Base-by-base conservation (phyloP, 2,797 vertebrate genomes). In the Lacerta viridis region DNA sequence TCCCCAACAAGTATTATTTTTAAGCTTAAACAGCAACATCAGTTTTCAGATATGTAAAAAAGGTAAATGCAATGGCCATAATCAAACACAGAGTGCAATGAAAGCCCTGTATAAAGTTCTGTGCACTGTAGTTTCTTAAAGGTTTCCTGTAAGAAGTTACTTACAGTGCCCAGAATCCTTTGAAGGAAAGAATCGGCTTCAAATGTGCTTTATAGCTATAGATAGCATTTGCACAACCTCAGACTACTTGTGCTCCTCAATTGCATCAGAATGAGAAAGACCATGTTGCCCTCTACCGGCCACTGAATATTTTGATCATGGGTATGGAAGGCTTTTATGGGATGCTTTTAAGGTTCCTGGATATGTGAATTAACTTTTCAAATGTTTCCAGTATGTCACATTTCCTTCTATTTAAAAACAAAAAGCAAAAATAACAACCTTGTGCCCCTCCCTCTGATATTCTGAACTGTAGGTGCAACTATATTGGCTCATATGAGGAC, bases 231-330 rank as follows among this genome's bases (percentile, higher is more conserved):
- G 50, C 50, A 55, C 50, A 55, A 55, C 13, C 50, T 15, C 50
- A 15, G 3, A 50, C 11, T 50, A 50, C 50, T 9, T n/a, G 9
- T 15, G 33, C 85, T 39, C 4, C 10, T 69, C 82, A 68, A 43
- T n/a, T 90, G 74, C 64, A 91, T 72, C 79, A 89, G 72, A 74
- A 15, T 84, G 11, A 50, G 75, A 85, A 84, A 91, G 90, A 86
- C 74, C 68, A 9, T 88, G 61, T 94, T 92, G 93, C 95, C 95
- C 95, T 95, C 95, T 95, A 93, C 94, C 93, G 95, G 93, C 85
- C 68, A 43, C 87, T 77, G 50, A 68, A 77, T 87, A 84, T 89
- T 3, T 61, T 33, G 85, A 2, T 61, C 83, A 39, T 7, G 3
- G 66, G n/a, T 17, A 46, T 13, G 27, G 72, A 76, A 87, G 55